phyloP scores from a whole-genome alignment of 2,797 vertebrate species.

The Cryptoblepharus egeriae region DNA sequence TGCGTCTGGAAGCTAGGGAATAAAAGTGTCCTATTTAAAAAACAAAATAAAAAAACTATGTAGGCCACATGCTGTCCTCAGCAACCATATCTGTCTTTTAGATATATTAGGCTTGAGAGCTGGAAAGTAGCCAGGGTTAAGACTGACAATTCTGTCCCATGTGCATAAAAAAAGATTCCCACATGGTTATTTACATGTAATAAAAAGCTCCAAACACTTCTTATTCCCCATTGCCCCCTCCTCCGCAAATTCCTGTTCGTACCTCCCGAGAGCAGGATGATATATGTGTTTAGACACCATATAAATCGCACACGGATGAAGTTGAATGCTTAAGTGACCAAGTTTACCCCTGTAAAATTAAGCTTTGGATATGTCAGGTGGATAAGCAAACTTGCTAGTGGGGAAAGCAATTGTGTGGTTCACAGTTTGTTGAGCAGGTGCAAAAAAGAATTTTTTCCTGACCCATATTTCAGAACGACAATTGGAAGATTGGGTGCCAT shows the following conservation, averaged over 20 bases:
- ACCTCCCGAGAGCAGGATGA: slow-evolving; percentile 38
- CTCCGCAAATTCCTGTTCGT: slow-evolving; percentile 24
- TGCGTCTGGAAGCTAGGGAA: slow-evolving; percentile 24
- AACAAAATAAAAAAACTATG: neutral
- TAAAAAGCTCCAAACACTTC: slow-evolving; percentile 40
- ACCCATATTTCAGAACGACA: neutral
- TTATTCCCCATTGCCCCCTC: neutral
- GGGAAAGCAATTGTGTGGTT: slow-evolving; percentile 32
- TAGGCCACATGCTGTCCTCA: slow-evolving; percentile 33
- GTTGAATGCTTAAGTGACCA: neutral
- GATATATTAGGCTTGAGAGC: slow-evolving; percentile 25
- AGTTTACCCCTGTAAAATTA: slow-evolving; percentile 3
- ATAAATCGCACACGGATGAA: slow-evolving; percentile 16
- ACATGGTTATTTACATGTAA: slow-evolving; percentile 43
- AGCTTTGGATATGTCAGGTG: neutral
- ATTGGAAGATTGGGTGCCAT: neutral
- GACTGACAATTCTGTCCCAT: slow-evolving; percentile 7
- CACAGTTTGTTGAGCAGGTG: neutral
- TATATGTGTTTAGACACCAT: neutral
- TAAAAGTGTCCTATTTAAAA: neutral
- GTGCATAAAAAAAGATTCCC: slow-evolving; percentile 30
- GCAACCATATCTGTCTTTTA: slow-evolving; percentile 16
- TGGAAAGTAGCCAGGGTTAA: slow-evolving; percentile 19
- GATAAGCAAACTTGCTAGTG: neutral
- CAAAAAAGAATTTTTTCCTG: slow-evolving; percentile 11